These are phyloP conservation scores for Drosophila pandora DNA, from an alignment of 1,140 invertebrate genomes.

Conservation along the genomic window DNA sequence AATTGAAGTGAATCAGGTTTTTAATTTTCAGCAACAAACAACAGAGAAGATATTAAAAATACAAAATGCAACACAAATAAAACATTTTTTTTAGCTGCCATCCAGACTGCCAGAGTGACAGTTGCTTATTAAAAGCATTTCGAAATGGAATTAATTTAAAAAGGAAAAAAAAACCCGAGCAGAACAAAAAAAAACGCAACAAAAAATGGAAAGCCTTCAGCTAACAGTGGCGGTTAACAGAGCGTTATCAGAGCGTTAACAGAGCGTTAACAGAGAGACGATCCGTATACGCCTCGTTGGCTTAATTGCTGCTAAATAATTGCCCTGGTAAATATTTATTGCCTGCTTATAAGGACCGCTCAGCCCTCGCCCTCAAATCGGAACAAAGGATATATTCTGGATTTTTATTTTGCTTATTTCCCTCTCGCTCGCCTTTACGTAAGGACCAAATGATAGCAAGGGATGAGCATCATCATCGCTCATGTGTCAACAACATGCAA, in stretches of 20 bases:
- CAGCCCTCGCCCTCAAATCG: conserved; percentile 20
- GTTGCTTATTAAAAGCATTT: conserved; percentile 71
- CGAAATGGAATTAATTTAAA: conserved; percentile 62
- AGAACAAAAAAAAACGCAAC: conserved; percentile 3
- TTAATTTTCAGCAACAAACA: conserved; percentile 63
- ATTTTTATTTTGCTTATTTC: neutral
- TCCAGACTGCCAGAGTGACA: conserved; percentile 24
- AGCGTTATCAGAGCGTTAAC: conserved; percentile 9
- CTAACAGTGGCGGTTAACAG: conserved; percentile 8
- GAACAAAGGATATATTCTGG: conserved; percentile 14
- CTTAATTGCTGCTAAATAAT: conserved; percentile 68
- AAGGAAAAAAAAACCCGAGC: neutral
- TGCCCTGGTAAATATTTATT: conserved; percentile 64
- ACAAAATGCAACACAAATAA: conserved; percentile 44
- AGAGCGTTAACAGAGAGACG: conserved; percentile 24
- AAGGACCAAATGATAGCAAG: conserved; percentile 31
- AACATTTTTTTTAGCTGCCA: conserved; percentile 28
- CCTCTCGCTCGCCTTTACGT: conserved; percentile 8
- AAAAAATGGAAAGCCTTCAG: neutral
- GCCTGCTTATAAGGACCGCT: conserved; percentile 51
- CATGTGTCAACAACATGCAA: conserved; percentile 82
- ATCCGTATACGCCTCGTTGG: conserved; percentile 20
- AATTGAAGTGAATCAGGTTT: conserved; percentile 75
- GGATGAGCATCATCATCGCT: conserved; percentile 75
- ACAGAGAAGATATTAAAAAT: conserved; percentile 46